Evolutionary conservation across 2,113 vertebrate species (phyloP).

Genomic region (Otis tarda): DNA sequence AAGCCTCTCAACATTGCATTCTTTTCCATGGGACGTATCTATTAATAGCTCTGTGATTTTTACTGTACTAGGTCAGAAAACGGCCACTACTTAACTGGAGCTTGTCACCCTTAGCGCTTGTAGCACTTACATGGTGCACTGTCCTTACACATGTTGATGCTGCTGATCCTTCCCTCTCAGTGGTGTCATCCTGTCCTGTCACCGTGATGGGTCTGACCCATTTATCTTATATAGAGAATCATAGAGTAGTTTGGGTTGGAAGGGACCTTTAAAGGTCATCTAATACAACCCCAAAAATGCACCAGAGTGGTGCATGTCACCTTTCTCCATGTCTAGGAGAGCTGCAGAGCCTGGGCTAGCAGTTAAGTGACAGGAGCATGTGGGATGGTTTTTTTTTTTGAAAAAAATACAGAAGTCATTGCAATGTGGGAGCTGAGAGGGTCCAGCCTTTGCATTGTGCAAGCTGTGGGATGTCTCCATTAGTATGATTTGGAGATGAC

Average conservation of each 20-base stretch:
- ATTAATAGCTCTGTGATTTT: neutral
- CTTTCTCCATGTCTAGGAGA: neutral
- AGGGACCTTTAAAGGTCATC: too few species aligned
- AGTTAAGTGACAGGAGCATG: neutral
- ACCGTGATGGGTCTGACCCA: neutral
- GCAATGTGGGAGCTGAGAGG: neutral
- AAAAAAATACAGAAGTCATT: neutral
- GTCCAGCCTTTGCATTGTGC: neutral
- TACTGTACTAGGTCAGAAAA: neutral
- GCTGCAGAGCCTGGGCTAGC: neutral
- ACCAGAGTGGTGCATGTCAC: neutral
- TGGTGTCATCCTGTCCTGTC: neutral
- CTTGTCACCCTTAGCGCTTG: neutral
- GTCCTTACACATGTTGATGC: neutral
- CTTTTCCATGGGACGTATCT: neutral
- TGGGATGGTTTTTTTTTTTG: neutral
- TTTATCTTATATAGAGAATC: neutral
- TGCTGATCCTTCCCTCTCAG: neutral
- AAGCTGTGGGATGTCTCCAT: neutral
- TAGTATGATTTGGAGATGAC: neutral
- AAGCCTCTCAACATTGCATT: neutral
- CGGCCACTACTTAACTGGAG: neutral
- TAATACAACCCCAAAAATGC: neutral
- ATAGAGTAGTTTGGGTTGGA: too few species aligned
- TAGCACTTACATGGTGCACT: neutral